phyloP scores from a whole-genome alignment of 2,797 vertebrate species.

The Eulemur rubriventer region DNA sequence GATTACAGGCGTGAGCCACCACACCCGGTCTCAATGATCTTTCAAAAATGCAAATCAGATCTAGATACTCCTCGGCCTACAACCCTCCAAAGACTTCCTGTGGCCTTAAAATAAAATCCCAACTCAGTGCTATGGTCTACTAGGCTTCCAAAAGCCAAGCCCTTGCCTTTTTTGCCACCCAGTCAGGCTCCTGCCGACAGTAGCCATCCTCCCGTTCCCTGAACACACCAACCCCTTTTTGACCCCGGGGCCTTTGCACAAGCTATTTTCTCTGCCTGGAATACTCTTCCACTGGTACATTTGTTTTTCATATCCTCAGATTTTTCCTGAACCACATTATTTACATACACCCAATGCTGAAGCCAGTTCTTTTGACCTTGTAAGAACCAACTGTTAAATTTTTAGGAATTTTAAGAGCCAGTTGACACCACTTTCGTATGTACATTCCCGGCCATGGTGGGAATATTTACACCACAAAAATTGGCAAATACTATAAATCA shows the following conservation, averaged over 20 bases:
- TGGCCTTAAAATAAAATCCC: conserved; percentile 13
- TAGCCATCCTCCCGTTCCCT: neutral
- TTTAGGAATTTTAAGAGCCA: neutral
- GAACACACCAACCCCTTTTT: neutral
- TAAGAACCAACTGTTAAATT: neutral
- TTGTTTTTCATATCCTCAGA: neutral
- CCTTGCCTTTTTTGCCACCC: neutral
- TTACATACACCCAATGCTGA: fast-evolving
- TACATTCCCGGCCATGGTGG: neutral
- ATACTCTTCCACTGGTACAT: neutral
- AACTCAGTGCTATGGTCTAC: neutral
- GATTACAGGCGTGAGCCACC: too few species aligned
- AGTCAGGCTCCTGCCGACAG: fast-evolving
- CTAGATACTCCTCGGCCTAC: neutral
- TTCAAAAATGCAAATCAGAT: neutral
- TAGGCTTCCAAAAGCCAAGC: neutral
- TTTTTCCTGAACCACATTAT: neutral
- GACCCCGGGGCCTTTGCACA: conserved; percentile 38
- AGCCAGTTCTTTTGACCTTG: neutral
- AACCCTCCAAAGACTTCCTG: conserved; percentile 4
- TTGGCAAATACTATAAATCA: neutral
- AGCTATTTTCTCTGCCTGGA: neutral
- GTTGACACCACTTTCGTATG: neutral
- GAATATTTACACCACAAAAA: neutral
- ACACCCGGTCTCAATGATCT: neutral